Conservation (phyloP, 2,113 vertebrate species). For the Microcebus jonahi region DNA sequence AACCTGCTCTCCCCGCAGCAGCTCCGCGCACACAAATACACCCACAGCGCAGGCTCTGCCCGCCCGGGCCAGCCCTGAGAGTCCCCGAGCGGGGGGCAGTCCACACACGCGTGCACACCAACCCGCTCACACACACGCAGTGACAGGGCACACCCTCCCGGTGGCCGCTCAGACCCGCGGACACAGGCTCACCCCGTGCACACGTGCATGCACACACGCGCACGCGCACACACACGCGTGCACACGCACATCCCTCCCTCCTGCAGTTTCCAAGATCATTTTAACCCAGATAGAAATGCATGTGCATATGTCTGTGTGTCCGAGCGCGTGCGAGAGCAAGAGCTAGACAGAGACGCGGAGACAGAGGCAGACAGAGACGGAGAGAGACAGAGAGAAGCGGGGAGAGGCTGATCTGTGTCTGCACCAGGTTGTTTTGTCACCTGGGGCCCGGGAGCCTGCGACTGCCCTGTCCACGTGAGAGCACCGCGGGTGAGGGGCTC, state of each 20-base stretch:
- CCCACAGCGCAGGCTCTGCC: not conserved
- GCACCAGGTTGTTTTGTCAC: not conserved
- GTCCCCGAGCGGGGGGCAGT: not conserved
- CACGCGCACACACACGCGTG: not conserved
- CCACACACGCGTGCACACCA: not conserved
- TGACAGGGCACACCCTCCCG: not conserved
- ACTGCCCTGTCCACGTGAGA: not conserved
- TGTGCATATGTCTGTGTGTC: not conserved
- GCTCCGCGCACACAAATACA: not conserved
- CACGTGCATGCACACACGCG: accelerated
- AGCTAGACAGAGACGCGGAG: not conserved
- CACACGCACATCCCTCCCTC: not conserved
- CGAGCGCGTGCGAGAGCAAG: not conserved
- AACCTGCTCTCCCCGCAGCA: not conserved
- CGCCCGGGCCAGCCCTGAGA: too few species aligned
- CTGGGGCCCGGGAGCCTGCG: not conserved
- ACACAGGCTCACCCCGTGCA: not conserved
- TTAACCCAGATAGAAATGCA: slow-evolving; percentile 19
- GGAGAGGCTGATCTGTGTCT: not conserved
- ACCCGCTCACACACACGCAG: not conserved
- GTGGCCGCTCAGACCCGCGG: not conserved
- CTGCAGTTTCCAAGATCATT: not conserved
- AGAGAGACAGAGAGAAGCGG: too few species aligned
- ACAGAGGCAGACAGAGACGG: not conserved
- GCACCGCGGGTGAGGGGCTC: not conserved